Evolutionary conservation across 2,113 vertebrate genomes (phyloP).

Genomic region (Leuciscus idus): DNA sequence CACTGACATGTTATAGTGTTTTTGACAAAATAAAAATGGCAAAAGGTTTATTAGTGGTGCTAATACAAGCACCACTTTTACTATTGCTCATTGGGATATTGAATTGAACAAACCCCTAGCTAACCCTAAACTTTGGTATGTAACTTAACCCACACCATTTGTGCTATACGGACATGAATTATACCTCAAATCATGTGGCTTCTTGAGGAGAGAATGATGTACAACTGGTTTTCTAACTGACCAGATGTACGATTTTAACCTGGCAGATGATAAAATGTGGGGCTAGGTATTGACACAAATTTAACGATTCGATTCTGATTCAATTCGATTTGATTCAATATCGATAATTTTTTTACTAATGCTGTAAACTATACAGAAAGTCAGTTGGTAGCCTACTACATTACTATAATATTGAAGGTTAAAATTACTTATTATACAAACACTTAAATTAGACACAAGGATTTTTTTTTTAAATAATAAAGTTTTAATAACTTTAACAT

Average conservation of each 20-base stretch:
- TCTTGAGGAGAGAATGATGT: not conserved
- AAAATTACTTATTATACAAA: too few species aligned
- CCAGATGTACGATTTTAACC: not conserved
- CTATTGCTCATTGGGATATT: not conserved
- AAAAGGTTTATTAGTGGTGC: not conserved
- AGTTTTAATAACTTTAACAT: too few species aligned
- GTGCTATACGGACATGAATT: not conserved
- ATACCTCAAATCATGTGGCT: not conserved
- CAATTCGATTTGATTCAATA: too few species aligned
- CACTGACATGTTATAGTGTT: not conserved
- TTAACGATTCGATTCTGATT: too few species aligned
- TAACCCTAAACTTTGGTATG: not conserved
- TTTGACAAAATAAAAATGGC: not conserved
- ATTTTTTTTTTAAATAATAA: too few species aligned
- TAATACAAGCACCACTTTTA: not conserved
- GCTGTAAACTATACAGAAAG: too few species aligned
- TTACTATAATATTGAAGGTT: too few species aligned
- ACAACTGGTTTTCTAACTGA: not conserved
- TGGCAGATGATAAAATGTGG: not conserved
- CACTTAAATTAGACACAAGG: too few species aligned
- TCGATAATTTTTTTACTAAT: too few species aligned
- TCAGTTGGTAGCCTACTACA: too few species aligned
- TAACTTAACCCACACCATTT: not conserved
- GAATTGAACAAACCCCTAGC: not conserved
- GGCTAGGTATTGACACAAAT: too few species aligned